Evolutionary conservation across 2,113 vertebrate genomes (phyloP).

Genomic region (Hippocampus zosterae): DNA sequence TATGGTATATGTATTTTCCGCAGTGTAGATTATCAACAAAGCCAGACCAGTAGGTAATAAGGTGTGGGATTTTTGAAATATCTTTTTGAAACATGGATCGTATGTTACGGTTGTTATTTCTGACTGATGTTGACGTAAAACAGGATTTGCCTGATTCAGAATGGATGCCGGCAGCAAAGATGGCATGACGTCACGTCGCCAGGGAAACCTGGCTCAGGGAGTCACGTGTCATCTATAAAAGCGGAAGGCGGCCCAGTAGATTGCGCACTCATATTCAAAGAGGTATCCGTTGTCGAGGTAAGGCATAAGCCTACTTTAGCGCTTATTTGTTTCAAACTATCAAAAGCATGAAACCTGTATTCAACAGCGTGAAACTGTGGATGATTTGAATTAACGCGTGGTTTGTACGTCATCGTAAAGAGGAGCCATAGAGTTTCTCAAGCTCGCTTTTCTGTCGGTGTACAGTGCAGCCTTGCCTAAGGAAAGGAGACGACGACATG

Average conservation of each 20-base stretch:
- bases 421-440: too few species aligned
- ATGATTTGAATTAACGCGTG: not conserved
- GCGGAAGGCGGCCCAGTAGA: not conserved
- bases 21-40: too few species aligned
- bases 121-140: too few species aligned
- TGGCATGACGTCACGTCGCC: conserved; percentile 68
- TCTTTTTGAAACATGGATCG: too few species aligned
- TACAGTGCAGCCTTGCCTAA: not conserved
- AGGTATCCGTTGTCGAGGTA: conserved; percentile 58
- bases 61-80: too few species aligned
- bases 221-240: conserved; percentile 70
- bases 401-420: not conserved
- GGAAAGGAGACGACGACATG: not conserved
- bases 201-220: conserved; percentile 53
- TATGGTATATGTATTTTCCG: too few species aligned
- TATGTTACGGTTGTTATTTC: too few species aligned
- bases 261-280: conserved; percentile 47
- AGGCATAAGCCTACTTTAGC: not conserved
- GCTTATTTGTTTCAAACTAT: not conserved
- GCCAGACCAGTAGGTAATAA: too few species aligned
- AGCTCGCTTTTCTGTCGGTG: not conserved
- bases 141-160: conserved; percentile 32
- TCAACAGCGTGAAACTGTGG: not conserved
- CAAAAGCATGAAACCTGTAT: not conserved
- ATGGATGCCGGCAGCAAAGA: conserved; percentile 45